phyloP scores from a whole-genome alignment of 2,888 invertebrate genomes.

The Tenthredo distinguenda region DNA sequence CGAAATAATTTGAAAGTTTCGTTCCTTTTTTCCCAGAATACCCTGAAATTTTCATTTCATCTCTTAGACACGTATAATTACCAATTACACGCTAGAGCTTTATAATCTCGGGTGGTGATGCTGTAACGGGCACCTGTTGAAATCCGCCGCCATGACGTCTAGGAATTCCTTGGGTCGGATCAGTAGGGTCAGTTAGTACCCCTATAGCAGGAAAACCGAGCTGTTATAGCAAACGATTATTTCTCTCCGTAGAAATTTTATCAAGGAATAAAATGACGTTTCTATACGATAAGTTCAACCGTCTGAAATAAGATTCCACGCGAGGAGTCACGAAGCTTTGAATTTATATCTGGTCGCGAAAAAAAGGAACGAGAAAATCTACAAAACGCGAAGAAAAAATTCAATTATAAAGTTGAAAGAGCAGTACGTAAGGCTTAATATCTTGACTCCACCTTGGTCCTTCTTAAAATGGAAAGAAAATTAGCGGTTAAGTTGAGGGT shows the following conservation, averaged over 20 bases:
- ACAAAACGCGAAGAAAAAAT: conserved; percentile 37
- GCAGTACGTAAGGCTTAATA: conserved; percentile 16
- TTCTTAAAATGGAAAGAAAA: conserved; percentile 30
- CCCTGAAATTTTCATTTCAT: conserved; percentile 59
- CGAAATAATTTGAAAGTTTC: background rate
- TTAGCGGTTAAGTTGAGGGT: conserved; percentile 30
- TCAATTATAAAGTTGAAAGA: conserved; percentile 47
- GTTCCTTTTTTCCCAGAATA: conserved; percentile 15
- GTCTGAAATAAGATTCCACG: background rate
- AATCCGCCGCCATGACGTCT: conserved; percentile 53
- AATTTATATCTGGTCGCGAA: background rate
- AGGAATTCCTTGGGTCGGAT: conserved; percentile 39
- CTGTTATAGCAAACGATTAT: conserved; percentile 22
- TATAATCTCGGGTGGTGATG: conserved; percentile 61
- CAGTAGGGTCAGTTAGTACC: conserved; percentile 27
- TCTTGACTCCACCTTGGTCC: conserved; percentile 1
- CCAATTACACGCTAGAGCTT: conserved; percentile 68
- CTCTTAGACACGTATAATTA: conserved; percentile 70
- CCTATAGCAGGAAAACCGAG: background rate
- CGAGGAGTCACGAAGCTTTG: background rate
- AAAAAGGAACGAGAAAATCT: too few relatives aligned
- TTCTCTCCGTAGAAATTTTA: background rate
- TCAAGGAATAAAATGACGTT: background rate
- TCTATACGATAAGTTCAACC: background rate
- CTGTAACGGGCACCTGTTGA: conserved; percentile 63